Evolutionary conservation across 2,113 vertebrate genomes (phyloP).

Genomic region (Myodes glareolus): DNA sequence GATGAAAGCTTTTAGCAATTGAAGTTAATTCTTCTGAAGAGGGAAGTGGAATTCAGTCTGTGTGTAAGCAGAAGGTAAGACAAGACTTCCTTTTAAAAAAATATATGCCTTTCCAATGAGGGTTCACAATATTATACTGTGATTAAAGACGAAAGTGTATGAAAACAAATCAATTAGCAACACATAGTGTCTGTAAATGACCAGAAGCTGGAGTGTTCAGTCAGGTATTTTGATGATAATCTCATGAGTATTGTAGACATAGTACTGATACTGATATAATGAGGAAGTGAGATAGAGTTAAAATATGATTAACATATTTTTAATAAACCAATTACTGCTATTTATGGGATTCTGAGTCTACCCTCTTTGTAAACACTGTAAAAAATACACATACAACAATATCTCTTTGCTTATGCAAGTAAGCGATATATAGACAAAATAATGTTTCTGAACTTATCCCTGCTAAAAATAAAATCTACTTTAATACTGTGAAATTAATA

Average conservation of each 20-base stretch:
- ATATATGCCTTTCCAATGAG: not conserved
- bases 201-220: not conserved
- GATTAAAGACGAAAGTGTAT: slow-evolving; percentile 26
- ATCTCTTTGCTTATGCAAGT: not conserved
- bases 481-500: not conserved
- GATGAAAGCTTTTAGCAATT: slow-evolving; percentile 32
- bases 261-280: not conserved
- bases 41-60: not conserved
- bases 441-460: slow-evolving; percentile 4
- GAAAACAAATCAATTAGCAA: slow-evolving; percentile 15
- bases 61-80: not conserved
- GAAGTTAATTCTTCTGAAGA: slow-evolving; percentile 39
- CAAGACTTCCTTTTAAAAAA: not conserved
- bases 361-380: not conserved
- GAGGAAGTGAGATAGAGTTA: not conserved
- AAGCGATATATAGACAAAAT: not conserved
- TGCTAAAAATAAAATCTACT: slow-evolving; percentile 31
- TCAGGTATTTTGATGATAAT: not conserved
- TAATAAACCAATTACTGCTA: not conserved
- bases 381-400: not conserved
- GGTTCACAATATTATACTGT: slow-evolving; percentile 6
- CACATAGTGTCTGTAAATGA: not conserved
- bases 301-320: not conserved
- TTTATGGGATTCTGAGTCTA: not conserved
- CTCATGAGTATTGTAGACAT: not conserved